Percentiles rank a stretch among this genome's conserved stretches.
phyloP scores from a whole-genome alignment of 1,140 invertebrate genomes.

The Ylistrum balloti region DNA sequence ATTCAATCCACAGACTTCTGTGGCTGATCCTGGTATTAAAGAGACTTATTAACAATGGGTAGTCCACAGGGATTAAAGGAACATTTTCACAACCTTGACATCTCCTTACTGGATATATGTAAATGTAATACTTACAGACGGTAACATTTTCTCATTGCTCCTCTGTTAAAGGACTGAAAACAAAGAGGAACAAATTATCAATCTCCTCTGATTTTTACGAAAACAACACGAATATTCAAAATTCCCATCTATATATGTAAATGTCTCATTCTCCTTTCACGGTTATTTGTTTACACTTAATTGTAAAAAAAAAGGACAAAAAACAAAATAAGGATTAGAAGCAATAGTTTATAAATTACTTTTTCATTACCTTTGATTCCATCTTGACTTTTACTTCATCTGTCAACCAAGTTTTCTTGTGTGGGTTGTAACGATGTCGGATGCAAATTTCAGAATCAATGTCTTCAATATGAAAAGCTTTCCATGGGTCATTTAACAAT shows the following conservation, averaged over 20 bases:
- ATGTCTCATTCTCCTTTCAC: no score
- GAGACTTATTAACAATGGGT: no score
- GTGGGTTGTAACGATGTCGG: slow-evolving; percentile 78
- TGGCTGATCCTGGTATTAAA: no score
- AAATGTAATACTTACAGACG: slow-evolving; percentile 82
- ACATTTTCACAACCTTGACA: no score
- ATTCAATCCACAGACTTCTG: no score
- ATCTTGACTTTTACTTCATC: slow-evolving; percentile 79
- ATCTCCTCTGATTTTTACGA: background rate
- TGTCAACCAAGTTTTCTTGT: slow-evolving; percentile 75
- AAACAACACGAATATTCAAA: no score
- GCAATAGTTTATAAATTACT: background rate
- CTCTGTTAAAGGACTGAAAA: slow-evolving; percentile 84
- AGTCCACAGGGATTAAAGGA: no score
- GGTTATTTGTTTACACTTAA: no score
- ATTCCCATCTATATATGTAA: no score
- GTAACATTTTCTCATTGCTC: slow-evolving; percentile 86
- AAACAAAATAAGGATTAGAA: no score
- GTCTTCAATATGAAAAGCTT: slow-evolving; percentile 76
- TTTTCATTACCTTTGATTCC: slow-evolving; percentile 73
- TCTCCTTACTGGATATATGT: no score
- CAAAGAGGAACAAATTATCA: slow-evolving; percentile 51
- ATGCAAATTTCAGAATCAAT: slow-evolving; percentile 71
- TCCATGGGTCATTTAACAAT: slow-evolving; percentile 76
- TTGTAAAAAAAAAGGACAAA: no score